Evolutionary conservation across 2,888 invertebrate species (phyloP).

Genomic region (Euzetes globulus): DNA sequence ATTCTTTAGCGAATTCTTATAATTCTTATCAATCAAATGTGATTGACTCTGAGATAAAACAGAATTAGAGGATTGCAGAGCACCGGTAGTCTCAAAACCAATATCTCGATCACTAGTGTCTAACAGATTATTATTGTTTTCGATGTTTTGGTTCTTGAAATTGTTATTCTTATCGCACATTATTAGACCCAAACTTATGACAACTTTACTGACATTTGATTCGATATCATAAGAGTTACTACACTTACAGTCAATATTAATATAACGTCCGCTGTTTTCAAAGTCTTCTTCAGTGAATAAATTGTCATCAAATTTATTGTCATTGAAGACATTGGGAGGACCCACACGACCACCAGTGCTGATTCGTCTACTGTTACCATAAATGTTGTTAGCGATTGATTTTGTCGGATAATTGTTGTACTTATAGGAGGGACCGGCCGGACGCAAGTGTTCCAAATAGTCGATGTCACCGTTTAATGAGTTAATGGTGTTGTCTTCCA

Average conservation of each 20-base stretch:
- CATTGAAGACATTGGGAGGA: not conserved
- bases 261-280: not conserved
- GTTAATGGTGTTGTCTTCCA: not conserved
- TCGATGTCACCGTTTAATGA: not conserved
- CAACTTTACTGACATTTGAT: not conserved
- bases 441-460: not conserved
- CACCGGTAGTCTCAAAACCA: not conserved
- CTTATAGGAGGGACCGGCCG: constrained; percentile 13
- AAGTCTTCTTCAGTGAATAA: not conserved
- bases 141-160: not conserved
- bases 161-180: not conserved
- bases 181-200: not conserved
- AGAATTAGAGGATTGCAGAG: too few relatives aligned
- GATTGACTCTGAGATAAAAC: not conserved
- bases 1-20: not conserved
- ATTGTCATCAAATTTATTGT: not conserved
- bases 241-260: not conserved
- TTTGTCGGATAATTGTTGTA: constrained; percentile 10
- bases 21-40: not conserved
- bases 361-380: not conserved
- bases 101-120: not conserved
- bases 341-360: not conserved
- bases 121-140: not conserved
- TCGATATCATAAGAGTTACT: not conserved
- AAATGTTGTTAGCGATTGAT: not conserved